Base-by-base conservation (phyloP, 2,888 invertebrate species). In the Cyrtodaria siliqua region DNA sequence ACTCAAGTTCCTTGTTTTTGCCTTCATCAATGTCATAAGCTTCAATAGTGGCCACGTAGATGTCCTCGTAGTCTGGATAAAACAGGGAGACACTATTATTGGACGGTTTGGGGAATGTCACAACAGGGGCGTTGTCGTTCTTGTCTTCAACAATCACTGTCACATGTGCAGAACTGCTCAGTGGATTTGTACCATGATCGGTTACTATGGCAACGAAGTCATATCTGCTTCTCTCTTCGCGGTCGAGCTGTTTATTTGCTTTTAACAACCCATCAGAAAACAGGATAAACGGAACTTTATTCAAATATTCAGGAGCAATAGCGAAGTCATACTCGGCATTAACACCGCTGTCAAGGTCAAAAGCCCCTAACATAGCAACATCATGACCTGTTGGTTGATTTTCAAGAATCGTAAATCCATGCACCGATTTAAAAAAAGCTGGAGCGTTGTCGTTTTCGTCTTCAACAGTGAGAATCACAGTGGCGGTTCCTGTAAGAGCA, bases 21-120 rank as follows among this genome's bases (percentile, higher is more conserved):
- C 83, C 84, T 38, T 82, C 83, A 68, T 86, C 86, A 38, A 77
- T 60, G 42, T 86, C 86, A 44, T 82, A 75, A 9, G 86, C 86
- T 60, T 74, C 67, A 47, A 84, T 73, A 1, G 57, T 62, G 2
- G 82, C 70, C 9, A 82, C 76, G 50, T 79, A 73, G 4, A 79
- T 69, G 20, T 72, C 60, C 14, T 72, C 72, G 62, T 42, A 66
- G 26, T 64, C 74, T 38, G 81, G 84, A 38, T 82, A 83, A 20
- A 47, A 56, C 2, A 86, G 75, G 23, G 81, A 79, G 14, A 85
- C 69, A 38, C 70, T 72, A 50, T 85, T 76, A 50, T 90, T 87
- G 14, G 87, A 83, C n/a, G 81, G 82, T 55, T 83, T 87, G 9
- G 90, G 90, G 60, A 84, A 87, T 2, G 79, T 73, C 59, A 92